These are phyloP conservation scores for Dasypus novemcinctus DNA, from an alignment of 2,113 vertebrate genomes.

Conservation along the genomic window DNA sequence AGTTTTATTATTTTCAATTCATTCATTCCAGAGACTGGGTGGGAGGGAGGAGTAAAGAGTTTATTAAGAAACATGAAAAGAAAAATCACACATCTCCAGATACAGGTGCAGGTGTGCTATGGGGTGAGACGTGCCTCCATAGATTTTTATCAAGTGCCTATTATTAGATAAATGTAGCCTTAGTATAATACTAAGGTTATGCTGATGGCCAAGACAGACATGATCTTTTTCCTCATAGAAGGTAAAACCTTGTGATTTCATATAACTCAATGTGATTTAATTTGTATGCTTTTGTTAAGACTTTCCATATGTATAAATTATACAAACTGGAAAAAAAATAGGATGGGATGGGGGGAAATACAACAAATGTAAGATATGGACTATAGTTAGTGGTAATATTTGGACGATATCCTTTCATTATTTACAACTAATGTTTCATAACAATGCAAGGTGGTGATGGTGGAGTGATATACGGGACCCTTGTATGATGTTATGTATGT, in stretches of 20 bases:
- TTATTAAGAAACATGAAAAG: too few species aligned
- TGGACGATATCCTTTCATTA: too few species aligned
- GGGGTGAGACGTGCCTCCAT: background rate
- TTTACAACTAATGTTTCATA: too few species aligned
- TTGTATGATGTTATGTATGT: too few species aligned
- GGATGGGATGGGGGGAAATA: too few species aligned
- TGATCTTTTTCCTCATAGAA: background rate
- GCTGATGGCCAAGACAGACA: background rate
- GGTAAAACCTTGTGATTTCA: background rate
- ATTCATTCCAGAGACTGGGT: background rate
- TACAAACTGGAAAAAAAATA: background rate
- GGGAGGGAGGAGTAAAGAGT: too few species aligned
- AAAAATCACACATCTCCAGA: too few species aligned
- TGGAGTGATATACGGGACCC: too few species aligned
- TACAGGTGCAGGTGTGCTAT: too few species aligned
- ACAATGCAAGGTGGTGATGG: too few species aligned
- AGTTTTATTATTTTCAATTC: background rate
- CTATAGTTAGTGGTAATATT: too few species aligned
- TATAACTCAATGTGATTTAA: background rate
- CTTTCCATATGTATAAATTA: background rate
- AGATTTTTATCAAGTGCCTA: background rate
- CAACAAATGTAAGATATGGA: too few species aligned
- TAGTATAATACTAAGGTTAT: background rate
- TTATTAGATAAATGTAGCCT: background rate
- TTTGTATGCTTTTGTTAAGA: constrained; percentile 25